Base-by-base conservation (phyloP, 2,797 vertebrate genomes). In the Botia almorhae region DNA sequence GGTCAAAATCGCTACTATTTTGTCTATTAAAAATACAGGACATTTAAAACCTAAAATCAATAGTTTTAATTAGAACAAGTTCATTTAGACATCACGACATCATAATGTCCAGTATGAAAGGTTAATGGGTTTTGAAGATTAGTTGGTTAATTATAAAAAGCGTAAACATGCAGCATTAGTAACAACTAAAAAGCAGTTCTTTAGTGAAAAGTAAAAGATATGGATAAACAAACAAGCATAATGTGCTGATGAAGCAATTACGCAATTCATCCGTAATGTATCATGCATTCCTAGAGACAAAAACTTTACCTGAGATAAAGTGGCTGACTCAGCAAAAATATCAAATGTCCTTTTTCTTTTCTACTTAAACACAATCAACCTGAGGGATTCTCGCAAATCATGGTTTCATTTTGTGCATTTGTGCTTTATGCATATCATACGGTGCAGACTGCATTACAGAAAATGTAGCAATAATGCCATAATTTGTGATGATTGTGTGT, bases 401-500 rank as follows among this genome's bases (percentile, higher is more conserved):
- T 51, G 23, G 46, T 63, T 50, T 64, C 1, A 64, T 75, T 36
- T 16, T 75, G 11, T 33, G 23, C 7, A 51, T 12, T 64, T 26
- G 4, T 33, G 50, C 50, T 64, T 26, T 58, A 3, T 14, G 13
- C 36, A 39, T 67, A 7, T 69, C 56, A 77, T 69, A 43, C 33
- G 29, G 19, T 58, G 8, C 19, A 3, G n/a, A 19, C 19, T 58
- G 10, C 23, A 26, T 60, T 60, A 13, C 21, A 60, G 21, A 5
- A 60, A 60, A 60, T 60, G 21, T 60, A 26, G 21, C 16, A 46
- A 56, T 68, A 58, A 51, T 2, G 7, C 51, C 33, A 77, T 26
- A 13, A 10, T 58, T 55, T 68, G 51, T 3, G 19, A 55, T 51
- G 60, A 75, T 21, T 53, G 46, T 64, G 55, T 73, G 29, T n/a